These are phyloP conservation scores for Cacoxenus indagator DNA, from an alignment of 2,888 invertebrate genomes.

Conservation along the genomic window DNA sequence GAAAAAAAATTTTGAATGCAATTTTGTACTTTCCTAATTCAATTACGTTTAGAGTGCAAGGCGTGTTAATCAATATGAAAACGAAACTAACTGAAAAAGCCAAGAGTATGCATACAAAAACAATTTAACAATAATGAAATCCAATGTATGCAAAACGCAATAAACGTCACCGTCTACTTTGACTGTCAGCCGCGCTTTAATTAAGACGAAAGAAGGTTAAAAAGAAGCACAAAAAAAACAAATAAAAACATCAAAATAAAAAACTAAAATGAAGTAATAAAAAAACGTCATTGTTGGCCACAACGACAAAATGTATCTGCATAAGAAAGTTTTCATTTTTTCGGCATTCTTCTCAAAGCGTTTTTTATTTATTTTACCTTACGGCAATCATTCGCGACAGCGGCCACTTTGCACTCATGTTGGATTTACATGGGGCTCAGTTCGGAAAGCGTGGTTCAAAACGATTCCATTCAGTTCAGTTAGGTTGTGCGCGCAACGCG, in stretches of 20 bases:
- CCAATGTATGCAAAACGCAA: too few species aligned
- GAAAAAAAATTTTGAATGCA: constrained; percentile 44
- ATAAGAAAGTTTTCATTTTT: constrained; percentile 50
- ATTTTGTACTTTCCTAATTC: constrained; percentile 21
- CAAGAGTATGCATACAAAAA: background rate
- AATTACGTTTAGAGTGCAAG: background rate
- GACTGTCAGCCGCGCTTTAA: too few species aligned
- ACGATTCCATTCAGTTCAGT: constrained; percentile 18
- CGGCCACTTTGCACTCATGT: constrained; percentile 1
- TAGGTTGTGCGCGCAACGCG: constrained; percentile 50
- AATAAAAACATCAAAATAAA: too few species aligned
- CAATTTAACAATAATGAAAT: background rate
- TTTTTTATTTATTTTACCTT: constrained; percentile 32
- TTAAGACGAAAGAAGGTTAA: constrained; percentile 35
- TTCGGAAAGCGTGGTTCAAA: constrained; percentile 22
- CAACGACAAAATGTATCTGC: background rate
- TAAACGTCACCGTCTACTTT: too few species aligned
- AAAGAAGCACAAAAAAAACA: constrained; percentile 16
- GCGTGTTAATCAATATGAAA: constrained; percentile 1
- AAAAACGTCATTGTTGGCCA: constrained; percentile 28
- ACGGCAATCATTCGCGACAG: constrained; percentile 26
- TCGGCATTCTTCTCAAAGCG: constrained; percentile 45
- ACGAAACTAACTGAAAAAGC: background rate
- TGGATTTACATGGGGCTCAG: background rate
- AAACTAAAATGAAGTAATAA: constrained; percentile 33